Percentiles rank a stretch among this genome's conserved stretches.
phyloP scores from a whole-genome alignment of 1,140 invertebrate species.

The Drosophila erecta region DNA sequence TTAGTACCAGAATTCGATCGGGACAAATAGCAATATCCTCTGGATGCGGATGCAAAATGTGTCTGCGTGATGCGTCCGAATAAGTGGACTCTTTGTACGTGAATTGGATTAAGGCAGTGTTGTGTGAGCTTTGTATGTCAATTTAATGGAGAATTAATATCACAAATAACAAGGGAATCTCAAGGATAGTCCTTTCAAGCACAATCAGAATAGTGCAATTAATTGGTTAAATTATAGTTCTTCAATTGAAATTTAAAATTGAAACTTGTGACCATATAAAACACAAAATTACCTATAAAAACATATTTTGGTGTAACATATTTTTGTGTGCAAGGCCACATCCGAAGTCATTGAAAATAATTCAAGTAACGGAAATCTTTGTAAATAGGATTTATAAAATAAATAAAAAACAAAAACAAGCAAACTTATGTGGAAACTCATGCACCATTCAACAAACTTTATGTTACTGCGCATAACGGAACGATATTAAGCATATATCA shows the following conservation, averaged over 20 bases:
- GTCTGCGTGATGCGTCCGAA: conserved; percentile 29
- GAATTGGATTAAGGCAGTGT: conserved; percentile 18
- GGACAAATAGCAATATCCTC: conserved; percentile 10
- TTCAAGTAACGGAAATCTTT: too few relatives aligned
- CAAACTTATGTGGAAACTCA: too few relatives aligned
- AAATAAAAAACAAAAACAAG: too few relatives aligned
- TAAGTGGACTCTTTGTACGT: conserved; percentile 24
- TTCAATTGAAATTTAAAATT: neutral
- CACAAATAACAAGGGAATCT: neutral
- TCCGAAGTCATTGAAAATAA: too few relatives aligned
- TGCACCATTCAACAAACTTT: too few relatives aligned
- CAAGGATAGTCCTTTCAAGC: neutral
- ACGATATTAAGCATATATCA: too few relatives aligned
- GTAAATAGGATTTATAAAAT: too few relatives aligned
- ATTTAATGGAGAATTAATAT: neutral
- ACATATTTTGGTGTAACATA: too few relatives aligned
- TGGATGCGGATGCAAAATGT: conserved; percentile 21
- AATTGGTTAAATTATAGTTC: neutral
- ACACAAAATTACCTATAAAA: too few relatives aligned
- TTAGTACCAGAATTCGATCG: conserved; percentile 24
- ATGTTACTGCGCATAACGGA: too few relatives aligned
- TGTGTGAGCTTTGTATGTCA: conserved; percentile 44
- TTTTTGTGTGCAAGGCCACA: too few relatives aligned
- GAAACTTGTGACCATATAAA: too few relatives aligned
- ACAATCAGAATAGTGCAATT: neutral